Percentiles rank a stretch among this genome's conserved stretches.
Conservation (phyloP, 2,888 invertebrate species). For the Lomographa bimaculata region DNA sequence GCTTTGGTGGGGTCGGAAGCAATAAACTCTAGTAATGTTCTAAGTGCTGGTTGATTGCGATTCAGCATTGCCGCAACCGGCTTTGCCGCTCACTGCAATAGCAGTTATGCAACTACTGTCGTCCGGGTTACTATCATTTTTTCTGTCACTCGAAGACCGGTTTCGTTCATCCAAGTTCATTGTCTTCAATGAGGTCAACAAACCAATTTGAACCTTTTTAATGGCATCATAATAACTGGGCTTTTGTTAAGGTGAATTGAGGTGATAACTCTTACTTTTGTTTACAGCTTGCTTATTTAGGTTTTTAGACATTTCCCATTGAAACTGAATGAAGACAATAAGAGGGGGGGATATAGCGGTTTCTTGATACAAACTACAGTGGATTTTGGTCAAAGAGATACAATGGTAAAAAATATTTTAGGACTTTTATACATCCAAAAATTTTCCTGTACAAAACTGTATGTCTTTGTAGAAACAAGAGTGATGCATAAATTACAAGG, state of each 20-base stretch:
- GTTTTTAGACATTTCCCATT: slow-evolving; percentile 20
- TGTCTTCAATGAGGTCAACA: slow-evolving; percentile 58
- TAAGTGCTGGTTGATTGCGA: slow-evolving; percentile 5
- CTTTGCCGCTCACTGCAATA: slow-evolving; percentile 21
- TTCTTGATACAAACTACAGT: slow-evolving; percentile 41
- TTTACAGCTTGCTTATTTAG: slow-evolving; percentile 8
- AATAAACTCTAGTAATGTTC: too few relatives aligned
- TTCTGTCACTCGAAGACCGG: slow-evolving; percentile 51
- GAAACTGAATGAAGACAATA: slow-evolving; percentile 17
- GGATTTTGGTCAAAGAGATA: slow-evolving; percentile 42
- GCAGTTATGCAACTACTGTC: slow-evolving; percentile 44
- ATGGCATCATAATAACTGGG: slow-evolving; percentile 36
- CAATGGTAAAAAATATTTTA: slow-evolving; percentile 37
- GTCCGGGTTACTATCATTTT: slow-evolving; percentile 31
- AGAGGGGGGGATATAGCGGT: slow-evolving; percentile 23
- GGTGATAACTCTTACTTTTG: slow-evolving; percentile 46
- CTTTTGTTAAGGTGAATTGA: slow-evolving; percentile 41
- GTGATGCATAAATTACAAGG: slow-evolving; percentile 22
- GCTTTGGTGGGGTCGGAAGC: too few relatives aligned
- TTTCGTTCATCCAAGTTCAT: slow-evolving; percentile 57
- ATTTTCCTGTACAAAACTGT: slow-evolving; percentile 32
- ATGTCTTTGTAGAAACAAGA: slow-evolving; percentile 41
- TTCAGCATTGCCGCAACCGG: slow-evolving; percentile 28
- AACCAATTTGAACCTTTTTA: slow-evolving; percentile 49
- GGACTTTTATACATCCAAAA: slow-evolving; percentile 33